Conservation (phyloP, 2,113 vertebrate species). For the Orthonyx spaldingii region DNA sequence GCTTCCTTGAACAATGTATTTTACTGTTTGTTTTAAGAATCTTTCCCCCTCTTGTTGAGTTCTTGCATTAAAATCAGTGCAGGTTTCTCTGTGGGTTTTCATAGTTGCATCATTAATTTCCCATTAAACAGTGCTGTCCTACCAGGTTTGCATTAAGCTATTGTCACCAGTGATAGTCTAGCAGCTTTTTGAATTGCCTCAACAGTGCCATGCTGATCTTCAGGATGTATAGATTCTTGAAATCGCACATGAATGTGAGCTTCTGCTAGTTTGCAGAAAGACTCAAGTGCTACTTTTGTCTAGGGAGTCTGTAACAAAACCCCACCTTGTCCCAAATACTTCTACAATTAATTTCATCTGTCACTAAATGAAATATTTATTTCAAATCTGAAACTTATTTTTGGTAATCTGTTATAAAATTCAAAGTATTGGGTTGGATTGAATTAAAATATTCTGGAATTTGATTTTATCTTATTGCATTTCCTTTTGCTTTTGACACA, state of each 20-base stretch:
- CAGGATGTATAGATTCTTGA: neutral
- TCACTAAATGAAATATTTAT: neutral
- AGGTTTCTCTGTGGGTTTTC: neutral
- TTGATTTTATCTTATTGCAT: neutral
- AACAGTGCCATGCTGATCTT: neutral
- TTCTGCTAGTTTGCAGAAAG: neutral
- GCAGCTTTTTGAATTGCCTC: neutral
- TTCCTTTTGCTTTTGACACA: neutral
- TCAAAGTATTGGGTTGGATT: neutral
- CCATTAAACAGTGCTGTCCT: neutral
- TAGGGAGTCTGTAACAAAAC: neutral
- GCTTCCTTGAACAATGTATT: neutral
- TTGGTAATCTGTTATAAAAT: neutral
- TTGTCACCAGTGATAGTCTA: neutral
- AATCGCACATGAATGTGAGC: neutral
- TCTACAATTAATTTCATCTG: neutral
- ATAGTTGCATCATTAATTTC: neutral
- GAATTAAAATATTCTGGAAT: neutral
- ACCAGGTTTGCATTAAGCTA: neutral
- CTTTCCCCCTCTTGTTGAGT: neutral
- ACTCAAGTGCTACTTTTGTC: neutral
- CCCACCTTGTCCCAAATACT: neutral
- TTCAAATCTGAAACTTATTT: neutral
- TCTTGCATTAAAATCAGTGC: neutral
- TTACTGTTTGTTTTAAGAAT: neutral